Evolutionary conservation across 2,888 invertebrate species (phyloP), one percentile per base, ranked within the genome.

Genomic region (Dynastes tityus): DNA sequence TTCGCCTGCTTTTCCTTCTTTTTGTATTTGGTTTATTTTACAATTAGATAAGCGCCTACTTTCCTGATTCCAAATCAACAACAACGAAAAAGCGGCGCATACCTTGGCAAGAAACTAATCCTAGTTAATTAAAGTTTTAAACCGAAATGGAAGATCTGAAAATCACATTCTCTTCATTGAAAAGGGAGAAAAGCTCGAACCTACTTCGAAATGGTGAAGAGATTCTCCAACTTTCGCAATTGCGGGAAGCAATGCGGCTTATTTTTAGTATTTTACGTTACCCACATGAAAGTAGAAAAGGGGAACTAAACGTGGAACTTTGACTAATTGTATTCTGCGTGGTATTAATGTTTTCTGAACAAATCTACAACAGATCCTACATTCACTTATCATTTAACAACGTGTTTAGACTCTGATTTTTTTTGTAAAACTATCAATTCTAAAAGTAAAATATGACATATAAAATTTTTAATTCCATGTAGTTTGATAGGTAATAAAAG

Each of bases 61-160:
- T 22, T 22, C 1, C 9, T 29, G 27, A 13, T 61, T 22, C 27
- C 29, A 11, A 29, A 4, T 61, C 27, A 61, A 61, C 8, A 45
- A 45, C 8, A 32, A 9, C 2, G 32, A 11, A 63, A 63, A 27
- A 11, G 2, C 11, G 3, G 27, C 13, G 32, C 32, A 63, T 63
- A 32, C 8, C 32, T 63, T 63, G 0, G 27, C 63, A 63, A 63
- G 63, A 11, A 63, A 63, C 27, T 63, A 63, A 63, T 63, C 63
- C 63, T 29, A 63, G 63, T 63, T 63, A 63, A 63, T 63, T 63
- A 63, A 63, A 63, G 63, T 32, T 63, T 63, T 63, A 63, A 63
- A 63, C 63, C 11, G 63, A 63, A 29, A 63, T 29, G 11, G 27
- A 63, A 13, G 63, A 63, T 63, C 63, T 32, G 29, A 63, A 63